Conservation (phyloP, 1,140 invertebrate species). For the Schlechtendalia chinensis region DNA sequence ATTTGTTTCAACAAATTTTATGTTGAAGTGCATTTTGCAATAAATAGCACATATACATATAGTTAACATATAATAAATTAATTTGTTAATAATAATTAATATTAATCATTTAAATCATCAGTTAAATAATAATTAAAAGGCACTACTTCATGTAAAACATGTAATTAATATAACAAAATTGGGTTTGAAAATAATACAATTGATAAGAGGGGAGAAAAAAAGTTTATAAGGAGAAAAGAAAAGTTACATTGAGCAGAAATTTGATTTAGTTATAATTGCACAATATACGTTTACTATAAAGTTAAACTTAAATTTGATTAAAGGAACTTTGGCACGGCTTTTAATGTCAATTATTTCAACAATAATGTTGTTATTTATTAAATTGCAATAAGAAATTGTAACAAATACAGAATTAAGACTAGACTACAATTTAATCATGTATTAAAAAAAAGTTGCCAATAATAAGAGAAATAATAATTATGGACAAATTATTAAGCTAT, state of each 20-base stretch:
- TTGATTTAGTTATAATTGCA: constrained; percentile 43
- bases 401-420: constrained; percentile 35
- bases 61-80: constrained; percentile 49
- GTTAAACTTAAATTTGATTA: constrained; percentile 43
- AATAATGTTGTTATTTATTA: background rate
- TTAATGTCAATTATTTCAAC: constrained; percentile 6
- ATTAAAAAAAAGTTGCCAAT: constrained; percentile 29
- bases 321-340: constrained; percentile 48
- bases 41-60: constrained; percentile 43
- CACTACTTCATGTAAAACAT: constrained; percentile 45
- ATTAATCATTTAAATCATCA: constrained; percentile 45
- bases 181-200: constrained; percentile 31
- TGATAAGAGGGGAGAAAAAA: background rate
- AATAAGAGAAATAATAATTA: background rate
- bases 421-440: constrained; percentile 25
- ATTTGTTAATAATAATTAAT: constrained; percentile 43
- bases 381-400: constrained; percentile 14
- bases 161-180: constrained; percentile 44
- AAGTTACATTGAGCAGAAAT: constrained; percentile 36
- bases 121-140: constrained; percentile 48
- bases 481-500: constrained; percentile 34
- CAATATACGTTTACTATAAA: constrained; percentile 21
- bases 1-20: constrained; percentile 25
- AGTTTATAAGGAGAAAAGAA: constrained; percentile 5
- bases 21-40: constrained; percentile 7